Base-by-base conservation (phyloP, 1,140 invertebrate species). In the Ceratosolen solmsi region DNA sequence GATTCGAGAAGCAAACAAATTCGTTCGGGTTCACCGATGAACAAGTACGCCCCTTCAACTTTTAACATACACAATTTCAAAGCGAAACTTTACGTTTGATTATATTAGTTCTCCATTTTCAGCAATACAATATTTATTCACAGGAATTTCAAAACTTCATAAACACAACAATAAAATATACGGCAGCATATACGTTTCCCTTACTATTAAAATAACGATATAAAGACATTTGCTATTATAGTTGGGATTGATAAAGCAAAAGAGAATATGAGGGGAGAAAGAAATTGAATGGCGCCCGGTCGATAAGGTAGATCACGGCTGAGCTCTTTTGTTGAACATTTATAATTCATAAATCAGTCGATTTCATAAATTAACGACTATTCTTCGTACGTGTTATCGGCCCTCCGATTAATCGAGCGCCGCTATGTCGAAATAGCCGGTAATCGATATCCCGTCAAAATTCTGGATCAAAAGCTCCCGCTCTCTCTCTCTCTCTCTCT, bases 341-440 rank as follows among this genome's bases (percentile, higher is more conserved):
- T 49, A n/a, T 79, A 82, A 76, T 84, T 84, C 78, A 77, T 56
- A 73, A 81, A 81, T 75, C 60, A 68, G 33, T 4, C 22, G 30
- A 81, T 75, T 80, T 68, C 58, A 75, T 72, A 68, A 74, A 65
- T 81, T 80, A 60, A 70, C 54, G 54, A 80, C 49, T 63, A 25
- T 41, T 58, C 38, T 56, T 68, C 72, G 60, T 41, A 8, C 54
- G 77, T 25, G 41, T 36, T 58, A 78, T 68, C 63, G 76, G 38
- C 38, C 15, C 13, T 46, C 38, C 25, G 30, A 77, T 77, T 77
- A 5, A 60, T n/a, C 27, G 25, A 54, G 51, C 46, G 65, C 17
- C 22, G 49, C 71, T n/a, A 54, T 73, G 36, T 54, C 41, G 33
- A 76, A 76, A 82, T 82, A 76, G 72, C 63, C 72, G 63, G 65